phyloP scores from a whole-genome alignment of 53 echinoderm and acorn worm genomes.

The Zoroaster sp. region DNA sequence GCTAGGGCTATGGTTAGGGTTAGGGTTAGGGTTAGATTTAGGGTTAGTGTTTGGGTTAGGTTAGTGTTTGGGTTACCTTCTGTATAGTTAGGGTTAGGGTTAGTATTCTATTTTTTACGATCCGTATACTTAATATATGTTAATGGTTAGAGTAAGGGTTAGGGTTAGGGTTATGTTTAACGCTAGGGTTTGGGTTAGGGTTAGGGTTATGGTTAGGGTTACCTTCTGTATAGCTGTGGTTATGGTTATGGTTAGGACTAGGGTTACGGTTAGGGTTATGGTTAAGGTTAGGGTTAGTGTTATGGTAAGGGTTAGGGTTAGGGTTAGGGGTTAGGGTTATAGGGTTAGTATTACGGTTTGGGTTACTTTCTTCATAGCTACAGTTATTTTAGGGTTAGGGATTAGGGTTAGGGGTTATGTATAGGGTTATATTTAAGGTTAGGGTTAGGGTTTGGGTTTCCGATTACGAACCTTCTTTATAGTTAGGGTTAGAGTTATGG shows the following conservation, averaged over 20 bases:
- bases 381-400: conserved; percentile 44
- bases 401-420: conserved; percentile 47
- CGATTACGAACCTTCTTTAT: background rate
- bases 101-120: conserved; percentile 50
- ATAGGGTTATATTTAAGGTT: conserved; percentile 46
- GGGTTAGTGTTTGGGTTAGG: conserved; percentile 58
- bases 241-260: conserved; percentile 60
- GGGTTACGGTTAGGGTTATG: conserved; percentile 58
- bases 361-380: too few relatives aligned
- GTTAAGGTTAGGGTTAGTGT: conserved; percentile 25
- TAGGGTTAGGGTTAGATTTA: conserved; percentile 57
- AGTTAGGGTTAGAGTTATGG: conserved; percentile 58
- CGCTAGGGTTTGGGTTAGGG: conserved; percentile 63
- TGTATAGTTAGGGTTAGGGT: conserved; percentile 57
- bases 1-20: conserved; percentile 41
- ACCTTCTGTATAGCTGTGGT: too few relatives aligned
- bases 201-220: conserved; percentile 59
- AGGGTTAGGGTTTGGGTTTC: conserved; percentile 48
- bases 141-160: conserved; percentile 53
- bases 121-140: too few relatives aligned
- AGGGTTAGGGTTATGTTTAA: conserved; percentile 58
- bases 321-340: conserved; percentile 43
- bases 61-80: conserved; percentile 43
- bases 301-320: conserved; percentile 19
- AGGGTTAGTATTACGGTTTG: conserved; percentile 38